A percentile compares a stretch with the other conserved stretches of the same genome.
Conservation (phyloP, 1,140 invertebrate species). For the Dendrolimus kikuchii region DNA sequence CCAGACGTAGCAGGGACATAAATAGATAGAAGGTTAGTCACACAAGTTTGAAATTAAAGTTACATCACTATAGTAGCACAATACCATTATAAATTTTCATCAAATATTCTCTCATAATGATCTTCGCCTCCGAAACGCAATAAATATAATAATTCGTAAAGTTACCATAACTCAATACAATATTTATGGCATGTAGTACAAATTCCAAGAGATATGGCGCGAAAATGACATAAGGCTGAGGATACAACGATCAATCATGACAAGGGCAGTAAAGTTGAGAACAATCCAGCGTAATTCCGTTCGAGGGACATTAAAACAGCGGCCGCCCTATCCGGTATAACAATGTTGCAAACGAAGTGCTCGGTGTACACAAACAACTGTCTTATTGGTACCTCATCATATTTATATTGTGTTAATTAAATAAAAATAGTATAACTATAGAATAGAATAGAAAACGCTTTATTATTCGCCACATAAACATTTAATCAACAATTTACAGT, state of each 20-base stretch:
- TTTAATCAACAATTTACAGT: no score
- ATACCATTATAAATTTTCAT: no score
- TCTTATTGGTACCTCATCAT: slow-evolving; percentile 5
- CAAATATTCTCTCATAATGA: no score
- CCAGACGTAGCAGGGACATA: no score
- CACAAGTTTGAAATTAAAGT: no score
- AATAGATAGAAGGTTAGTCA: no score
- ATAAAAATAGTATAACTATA: no score
- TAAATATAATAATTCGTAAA: slow-evolving; percentile 26
- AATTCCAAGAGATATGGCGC: slow-evolving; percentile 57
- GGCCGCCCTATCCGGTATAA: slow-evolving; percentile 67
- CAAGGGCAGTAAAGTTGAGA: slow-evolving; percentile 63
- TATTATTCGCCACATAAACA: no score
- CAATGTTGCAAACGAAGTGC: slow-evolving; percentile 44
- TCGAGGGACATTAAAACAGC: slow-evolving; percentile 67
- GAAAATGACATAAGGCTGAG: slow-evolving; percentile 66
- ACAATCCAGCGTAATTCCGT: slow-evolving; percentile 71
- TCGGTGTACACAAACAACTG: slow-evolving; percentile 22
- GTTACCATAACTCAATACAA: slow-evolving; percentile 59
- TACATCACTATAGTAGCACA: no score
- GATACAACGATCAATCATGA: slow-evolving; percentile 68
- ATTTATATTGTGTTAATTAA: no score
- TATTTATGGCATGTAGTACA: slow-evolving; percentile 64
- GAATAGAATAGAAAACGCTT: no score
- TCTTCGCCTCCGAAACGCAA: slow-evolving; percentile 1